phyloP scores from a whole-genome alignment of 2,797 vertebrate genomes.

The Onychomys torridus region DNA sequence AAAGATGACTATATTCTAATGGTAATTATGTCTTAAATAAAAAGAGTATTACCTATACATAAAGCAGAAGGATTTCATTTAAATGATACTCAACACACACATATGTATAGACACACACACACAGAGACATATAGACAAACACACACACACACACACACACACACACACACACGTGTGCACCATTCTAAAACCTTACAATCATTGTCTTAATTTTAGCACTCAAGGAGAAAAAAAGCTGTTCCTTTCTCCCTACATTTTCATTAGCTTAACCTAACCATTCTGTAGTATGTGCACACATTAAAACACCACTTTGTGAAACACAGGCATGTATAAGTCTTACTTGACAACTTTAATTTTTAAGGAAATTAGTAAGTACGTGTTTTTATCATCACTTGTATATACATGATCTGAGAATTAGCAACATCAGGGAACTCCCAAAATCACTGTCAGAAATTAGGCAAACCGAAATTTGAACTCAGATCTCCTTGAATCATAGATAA shows the following conservation, averaged over 20 bases:
- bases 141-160: neutral
- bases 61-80: neutral
- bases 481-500: neutral
- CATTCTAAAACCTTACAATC: neutral
- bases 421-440: neutral
- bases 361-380: neutral
- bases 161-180: neutral
- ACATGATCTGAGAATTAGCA: neutral
- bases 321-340: neutral
- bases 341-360: neutral
- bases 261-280: neutral
- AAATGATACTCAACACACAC: neutral
- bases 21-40: conserved; percentile 15
- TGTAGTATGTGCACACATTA: neutral
- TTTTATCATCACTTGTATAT: neutral
- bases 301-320: neutral
- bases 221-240: neutral
- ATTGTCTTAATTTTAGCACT: neutral
- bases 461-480: neutral
- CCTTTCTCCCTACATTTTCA: neutral
- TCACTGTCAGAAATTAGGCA: neutral
- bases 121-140: neutral
- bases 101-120: neutral
- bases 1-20: neutral
- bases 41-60: neutral